Percentiles rank a stretch among this genome's conserved stretches.
phyloP scores from a whole-genome alignment of 2,797 vertebrate species.

The Gymnothorax javanicus region DNA sequence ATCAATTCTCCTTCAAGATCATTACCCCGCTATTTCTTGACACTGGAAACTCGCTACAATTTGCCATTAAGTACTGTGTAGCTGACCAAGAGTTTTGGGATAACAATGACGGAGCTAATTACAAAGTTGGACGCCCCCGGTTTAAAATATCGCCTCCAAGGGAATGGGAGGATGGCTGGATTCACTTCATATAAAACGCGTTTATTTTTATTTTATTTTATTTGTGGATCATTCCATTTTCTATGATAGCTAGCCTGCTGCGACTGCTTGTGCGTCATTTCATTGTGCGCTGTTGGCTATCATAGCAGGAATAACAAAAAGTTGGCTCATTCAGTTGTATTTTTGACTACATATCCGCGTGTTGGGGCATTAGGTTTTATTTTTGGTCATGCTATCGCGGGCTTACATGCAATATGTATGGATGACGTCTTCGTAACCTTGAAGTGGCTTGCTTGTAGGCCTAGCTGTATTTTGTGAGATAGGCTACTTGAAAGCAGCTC shows the following conservation, averaged over 20 bases:
- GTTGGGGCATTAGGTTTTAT: slow-evolving; percentile 8
- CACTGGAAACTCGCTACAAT: slow-evolving; percentile 76
- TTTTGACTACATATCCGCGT: neutral
- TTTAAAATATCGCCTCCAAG: slow-evolving; percentile 74
- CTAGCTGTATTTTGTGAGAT: neutral
- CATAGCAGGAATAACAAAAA: neutral
- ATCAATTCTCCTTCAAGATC: slow-evolving; percentile 83
- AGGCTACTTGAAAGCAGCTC: neutral
- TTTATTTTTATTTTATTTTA: neutral
- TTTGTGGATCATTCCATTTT: neutral
- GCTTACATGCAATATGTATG: neutral
- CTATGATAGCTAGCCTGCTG: neutral
- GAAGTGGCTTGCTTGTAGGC: neutral
- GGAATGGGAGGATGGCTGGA: slow-evolving; percentile 86
- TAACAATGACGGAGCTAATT: slow-evolving; percentile 86
- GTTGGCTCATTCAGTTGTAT: neutral
- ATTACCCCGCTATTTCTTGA: slow-evolving; percentile 77
- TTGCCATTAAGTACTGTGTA: slow-evolving; percentile 85
- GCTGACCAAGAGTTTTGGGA: slow-evolving; percentile 85
- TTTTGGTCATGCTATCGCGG: neutral
- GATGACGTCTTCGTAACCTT: neutral
- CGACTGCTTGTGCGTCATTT: neutral
- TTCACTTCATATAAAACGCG: slow-evolving; percentile 86
- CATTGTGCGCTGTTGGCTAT: neutral
- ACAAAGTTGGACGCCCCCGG: slow-evolving; percentile 77